Evolutionary conservation across 2,113 vertebrate genomes (phyloP).

Genomic region (Pachycephala philippinensis): DNA sequence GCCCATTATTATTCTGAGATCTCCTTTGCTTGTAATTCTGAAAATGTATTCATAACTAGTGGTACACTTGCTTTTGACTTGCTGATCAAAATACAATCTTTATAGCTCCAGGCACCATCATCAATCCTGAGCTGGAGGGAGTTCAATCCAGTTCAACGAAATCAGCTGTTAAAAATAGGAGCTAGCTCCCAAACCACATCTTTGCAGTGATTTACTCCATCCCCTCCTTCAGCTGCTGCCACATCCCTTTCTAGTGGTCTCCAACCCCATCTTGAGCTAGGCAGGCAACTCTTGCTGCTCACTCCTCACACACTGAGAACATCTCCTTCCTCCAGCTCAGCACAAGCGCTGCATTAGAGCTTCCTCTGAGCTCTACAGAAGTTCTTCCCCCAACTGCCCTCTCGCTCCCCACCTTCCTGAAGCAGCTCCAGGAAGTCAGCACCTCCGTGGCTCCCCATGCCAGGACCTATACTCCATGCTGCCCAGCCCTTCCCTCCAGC

Average conservation of each 20-base stretch:
- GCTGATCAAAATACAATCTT: slow-evolving; percentile 58
- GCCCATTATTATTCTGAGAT: slow-evolving; percentile 26
- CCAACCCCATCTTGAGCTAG: background rate
- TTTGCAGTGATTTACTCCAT: background rate
- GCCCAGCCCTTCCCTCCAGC: background rate
- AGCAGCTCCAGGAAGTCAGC: background rate
- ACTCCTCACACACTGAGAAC: background rate
- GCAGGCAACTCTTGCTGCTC: background rate
- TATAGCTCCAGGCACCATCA: slow-evolving; percentile 42
- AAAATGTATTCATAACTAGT: slow-evolving; percentile 40
- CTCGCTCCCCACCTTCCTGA: background rate
- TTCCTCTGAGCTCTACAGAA: background rate
- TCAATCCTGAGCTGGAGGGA: slow-evolving; percentile 32
- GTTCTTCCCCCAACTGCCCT: background rate
- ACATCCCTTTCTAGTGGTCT: background rate
- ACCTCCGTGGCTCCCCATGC: background rate
- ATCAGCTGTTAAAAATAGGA: slow-evolving; percentile 10
- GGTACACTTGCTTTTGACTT: slow-evolving; percentile 47
- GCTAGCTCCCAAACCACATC: slow-evolving; percentile 18
- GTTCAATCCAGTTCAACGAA: slow-evolving; percentile 42
- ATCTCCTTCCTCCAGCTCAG: background rate
- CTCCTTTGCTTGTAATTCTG: slow-evolving; percentile 1
- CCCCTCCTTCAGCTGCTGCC: background rate
- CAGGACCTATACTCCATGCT: background rate
- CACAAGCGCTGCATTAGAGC: background rate